phyloP scores from a whole-genome alignment of 2,888 invertebrate species.

The Pimpla rufipes region DNA sequence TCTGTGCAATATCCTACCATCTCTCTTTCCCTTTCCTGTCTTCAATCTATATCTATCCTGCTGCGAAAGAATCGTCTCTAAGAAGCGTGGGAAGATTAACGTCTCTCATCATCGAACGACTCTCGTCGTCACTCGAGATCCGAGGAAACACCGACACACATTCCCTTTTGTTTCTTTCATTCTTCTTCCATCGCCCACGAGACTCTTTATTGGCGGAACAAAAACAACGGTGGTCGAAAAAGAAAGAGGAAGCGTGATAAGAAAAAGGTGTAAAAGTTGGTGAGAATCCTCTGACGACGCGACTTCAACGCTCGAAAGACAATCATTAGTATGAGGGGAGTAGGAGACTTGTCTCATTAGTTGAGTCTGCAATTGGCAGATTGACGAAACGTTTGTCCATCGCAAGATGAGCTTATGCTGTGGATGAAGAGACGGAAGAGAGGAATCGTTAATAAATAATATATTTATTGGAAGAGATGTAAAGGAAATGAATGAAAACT shows the following conservation, averaged over 20 bases:
- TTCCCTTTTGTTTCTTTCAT: conserved; percentile 3
- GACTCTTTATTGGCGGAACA: neutral
- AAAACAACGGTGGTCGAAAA: neutral
- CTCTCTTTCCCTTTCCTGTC: conserved; percentile 6
- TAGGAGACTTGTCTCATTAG: conserved; percentile 40
- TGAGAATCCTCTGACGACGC: neutral
- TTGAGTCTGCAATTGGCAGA: conserved; percentile 50
- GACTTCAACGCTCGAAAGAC: neutral
- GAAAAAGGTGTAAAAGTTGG: neutral
- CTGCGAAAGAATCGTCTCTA: conserved; percentile 37
- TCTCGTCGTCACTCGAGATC: conserved; percentile 15
- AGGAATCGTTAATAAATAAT: conserved; percentile 26
- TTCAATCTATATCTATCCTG: conserved; percentile 23
- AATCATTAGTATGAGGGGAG: conserved; percentile 1
- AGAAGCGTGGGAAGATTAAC: conserved; percentile 58
- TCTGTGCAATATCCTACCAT: conserved; percentile 35
- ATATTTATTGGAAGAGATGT: too few species aligned
- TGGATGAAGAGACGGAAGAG: neutral
- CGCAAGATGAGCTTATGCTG: neutral
- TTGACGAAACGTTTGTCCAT: conserved; percentile 7
- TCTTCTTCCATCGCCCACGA: neutral
- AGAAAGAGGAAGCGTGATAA: conserved; percentile 2
- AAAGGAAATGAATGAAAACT: too few species aligned
- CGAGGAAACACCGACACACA: conserved; percentile 4
- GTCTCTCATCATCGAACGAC: conserved; percentile 51